phyloP scores from a whole-genome alignment of 2,888 invertebrate genomes.

The Mellilla xanthometata region DNA sequence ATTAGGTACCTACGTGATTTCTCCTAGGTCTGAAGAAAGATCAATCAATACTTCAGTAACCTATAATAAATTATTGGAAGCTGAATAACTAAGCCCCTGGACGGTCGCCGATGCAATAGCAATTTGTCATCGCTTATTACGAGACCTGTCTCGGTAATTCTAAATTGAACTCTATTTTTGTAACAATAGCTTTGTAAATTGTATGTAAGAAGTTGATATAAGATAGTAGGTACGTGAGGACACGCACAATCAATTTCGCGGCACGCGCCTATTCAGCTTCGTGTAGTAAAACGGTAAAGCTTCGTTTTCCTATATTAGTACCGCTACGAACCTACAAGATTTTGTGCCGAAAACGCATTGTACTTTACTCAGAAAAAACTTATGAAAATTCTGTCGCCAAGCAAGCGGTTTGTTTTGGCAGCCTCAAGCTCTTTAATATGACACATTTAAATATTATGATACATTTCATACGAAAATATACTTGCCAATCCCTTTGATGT shows the following conservation, averaged over 20 bases:
- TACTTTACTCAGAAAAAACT: no score
- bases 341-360: no score
- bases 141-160: background rate
- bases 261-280: conserved; percentile 56
- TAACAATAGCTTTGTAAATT: conserved; percentile 12
- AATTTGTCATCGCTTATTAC: conserved; percentile 48
- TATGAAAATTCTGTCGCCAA: no score
- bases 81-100: conserved; percentile 24
- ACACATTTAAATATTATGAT: no score
- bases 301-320: no score
- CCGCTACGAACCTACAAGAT: no score
- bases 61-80: conserved; percentile 27
- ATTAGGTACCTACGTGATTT: no score
- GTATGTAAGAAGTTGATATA: conserved; percentile 2
- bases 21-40: conserved; percentile 3
- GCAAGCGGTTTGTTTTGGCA: no score
- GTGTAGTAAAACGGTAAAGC: conserved; percentile 47
- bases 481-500: no score
- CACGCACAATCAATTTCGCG: conserved; percentile 62
- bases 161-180: conserved; percentile 15
- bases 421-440: no score
- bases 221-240: conserved; percentile 48
- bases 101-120: conserved; percentile 43
- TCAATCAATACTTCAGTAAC: conserved; percentile 34
- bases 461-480: no score